These are phyloP conservation scores for Athalia circularis DNA, from an alignment of 2,888 invertebrate species.

Conservation along the genomic window DNA sequence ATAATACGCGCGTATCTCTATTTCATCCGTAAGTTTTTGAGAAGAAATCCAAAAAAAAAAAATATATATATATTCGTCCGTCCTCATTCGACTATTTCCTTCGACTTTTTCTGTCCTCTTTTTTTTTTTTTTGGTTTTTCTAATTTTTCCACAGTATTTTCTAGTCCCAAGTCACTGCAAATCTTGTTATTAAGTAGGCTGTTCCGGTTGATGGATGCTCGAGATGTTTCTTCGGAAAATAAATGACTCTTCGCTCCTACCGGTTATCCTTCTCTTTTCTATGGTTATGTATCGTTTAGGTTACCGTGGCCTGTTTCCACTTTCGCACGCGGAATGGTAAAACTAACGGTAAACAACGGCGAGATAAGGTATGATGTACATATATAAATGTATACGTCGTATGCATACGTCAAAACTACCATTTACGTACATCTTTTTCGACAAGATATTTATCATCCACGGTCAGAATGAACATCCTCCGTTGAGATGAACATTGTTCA, in stretches of 20 bases:
- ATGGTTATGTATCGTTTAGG: no score
- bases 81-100: background rate
- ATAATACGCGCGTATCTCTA: background rate
- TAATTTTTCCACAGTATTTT: background rate
- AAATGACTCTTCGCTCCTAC: conserved; percentile 24
- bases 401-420: no score
- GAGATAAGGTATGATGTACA: no score
- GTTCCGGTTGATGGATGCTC: conserved; percentile 20
- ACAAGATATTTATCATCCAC: no score
- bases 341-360: no score
- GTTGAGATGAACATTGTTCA: no score
- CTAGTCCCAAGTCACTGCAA: conserved; percentile 2
- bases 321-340: background rate
- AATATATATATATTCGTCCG: no score
- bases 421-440: no score
- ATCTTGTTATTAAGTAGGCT: conserved; percentile 26
- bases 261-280: no score
- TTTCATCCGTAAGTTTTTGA: background rate
- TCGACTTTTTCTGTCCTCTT: background rate
- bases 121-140: background rate
- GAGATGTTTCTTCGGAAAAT: conserved; percentile 11
- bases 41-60: background rate
- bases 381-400: no score
- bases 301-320: conserved; percentile 23
- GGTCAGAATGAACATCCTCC: no score